Percentiles rank a stretch among this genome's conserved stretches.
Evolutionary conservation across 2,888 invertebrate species (phyloP).

Genomic region (Drosophila planitibia): DNA sequence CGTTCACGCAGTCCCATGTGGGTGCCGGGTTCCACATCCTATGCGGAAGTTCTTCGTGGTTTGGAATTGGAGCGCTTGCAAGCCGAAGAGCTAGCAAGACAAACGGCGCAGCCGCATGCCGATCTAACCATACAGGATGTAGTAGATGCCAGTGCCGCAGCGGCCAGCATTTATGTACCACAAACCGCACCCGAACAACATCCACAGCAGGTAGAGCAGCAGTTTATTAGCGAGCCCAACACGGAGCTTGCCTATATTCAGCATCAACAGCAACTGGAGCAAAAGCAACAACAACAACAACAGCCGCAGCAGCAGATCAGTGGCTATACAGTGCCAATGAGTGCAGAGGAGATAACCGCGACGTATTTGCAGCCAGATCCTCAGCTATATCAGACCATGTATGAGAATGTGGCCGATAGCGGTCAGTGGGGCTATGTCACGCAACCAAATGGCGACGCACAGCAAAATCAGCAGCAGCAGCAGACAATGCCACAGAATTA

Average conservation of each 20-base stretch:
- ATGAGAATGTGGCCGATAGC: constrained; percentile 80
- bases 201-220: constrained; percentile 26
- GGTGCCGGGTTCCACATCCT: constrained; percentile 90
- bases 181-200: constrained; percentile 33
- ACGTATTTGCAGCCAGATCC: constrained; percentile 82
- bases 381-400: constrained; percentile 81
- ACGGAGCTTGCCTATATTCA: constrained; percentile 39
- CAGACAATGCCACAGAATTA: constrained; percentile 67
- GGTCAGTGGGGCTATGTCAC: constrained; percentile 76
- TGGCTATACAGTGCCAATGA: constrained; percentile 75
- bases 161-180: constrained; percentile 45
- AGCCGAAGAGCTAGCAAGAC: constrained; percentile 60
- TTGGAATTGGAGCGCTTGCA: constrained; percentile 83
- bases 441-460: constrained; percentile 22
- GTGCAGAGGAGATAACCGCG: constrained; percentile 82
- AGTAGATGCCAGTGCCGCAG: constrained; percentile 63
- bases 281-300: constrained; percentile 17
- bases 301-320: constrained; percentile 17
- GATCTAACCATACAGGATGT: constrained; percentile 74
- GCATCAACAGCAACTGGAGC: constrained; percentile 30
- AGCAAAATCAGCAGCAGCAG: constrained; percentile 52
- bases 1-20: constrained; percentile 91
- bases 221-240: constrained; percentile 37
- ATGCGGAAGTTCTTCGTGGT: constrained; percentile 92
- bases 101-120: constrained; percentile 44